phyloP scores from a whole-genome alignment of 2,113 vertebrate species.

The Nothobranchius furzeri region DNA sequence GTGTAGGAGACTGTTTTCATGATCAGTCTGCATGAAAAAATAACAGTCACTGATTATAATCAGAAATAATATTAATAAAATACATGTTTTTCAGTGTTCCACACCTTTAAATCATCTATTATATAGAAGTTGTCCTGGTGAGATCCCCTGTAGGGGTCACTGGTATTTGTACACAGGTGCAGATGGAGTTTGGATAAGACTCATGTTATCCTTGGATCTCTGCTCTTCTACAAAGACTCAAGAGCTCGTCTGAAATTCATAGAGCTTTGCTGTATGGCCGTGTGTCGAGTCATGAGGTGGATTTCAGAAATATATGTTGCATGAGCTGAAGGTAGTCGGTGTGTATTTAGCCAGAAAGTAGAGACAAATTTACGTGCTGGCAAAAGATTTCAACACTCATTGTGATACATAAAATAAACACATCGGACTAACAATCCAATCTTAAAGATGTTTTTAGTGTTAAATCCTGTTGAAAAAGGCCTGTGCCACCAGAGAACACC shows the following conservation, averaged over 20 bases:
- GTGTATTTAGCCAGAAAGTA: neutral
- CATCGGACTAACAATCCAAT: no score
- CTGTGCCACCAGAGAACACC: no score
- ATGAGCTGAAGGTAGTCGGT: slow-evolving; percentile 8
- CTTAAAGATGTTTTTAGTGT: no score
- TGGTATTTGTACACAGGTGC: slow-evolving; percentile 40
- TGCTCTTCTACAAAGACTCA: slow-evolving; percentile 23
- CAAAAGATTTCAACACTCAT: no score
- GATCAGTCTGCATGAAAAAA: no score
- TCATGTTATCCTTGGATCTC: slow-evolving; percentile 10
- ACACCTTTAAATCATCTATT: slow-evolving; percentile 26
- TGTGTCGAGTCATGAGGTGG: slow-evolving; percentile 29
- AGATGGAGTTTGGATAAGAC: slow-evolving; percentile 39
- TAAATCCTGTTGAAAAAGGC: no score
- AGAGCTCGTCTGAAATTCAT: slow-evolving; percentile 66
- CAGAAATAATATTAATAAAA: no score
- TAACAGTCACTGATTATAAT: no score
- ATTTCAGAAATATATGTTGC: slow-evolving; percentile 13
- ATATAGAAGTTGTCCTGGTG: slow-evolving; percentile 35
- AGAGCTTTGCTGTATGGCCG: slow-evolving; percentile 23
- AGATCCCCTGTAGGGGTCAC: slow-evolving; percentile 42
- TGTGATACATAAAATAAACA: no score
- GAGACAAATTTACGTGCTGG: neutral
- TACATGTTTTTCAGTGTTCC: no score
- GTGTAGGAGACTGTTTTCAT: no score